Base-by-base conservation (phyloP, 2,113 vertebrate species). In the Phoxinus phoxinus region DNA sequence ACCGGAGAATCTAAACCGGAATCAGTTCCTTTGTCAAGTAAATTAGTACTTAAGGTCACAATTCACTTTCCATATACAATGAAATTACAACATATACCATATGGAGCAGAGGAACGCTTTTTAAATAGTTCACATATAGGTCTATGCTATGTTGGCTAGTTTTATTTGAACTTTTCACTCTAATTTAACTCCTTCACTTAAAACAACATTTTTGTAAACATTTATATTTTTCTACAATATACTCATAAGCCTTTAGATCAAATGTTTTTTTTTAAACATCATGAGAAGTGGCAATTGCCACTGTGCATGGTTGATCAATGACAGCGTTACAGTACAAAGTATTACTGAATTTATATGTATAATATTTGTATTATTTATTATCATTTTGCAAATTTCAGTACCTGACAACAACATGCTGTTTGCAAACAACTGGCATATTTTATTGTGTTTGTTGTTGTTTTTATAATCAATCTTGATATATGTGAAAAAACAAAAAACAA, bases 31-130 rank as follows among this genome's bases (percentile, higher is more conserved):
- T 9, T 37, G 32, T 37, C 32, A 71, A 41, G 32, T 37, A 72
- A 41, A 72, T 11, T 51, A 74, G 12, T 27, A 4, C 37, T 46
- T 73, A 44, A 25, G 13, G 1, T 27, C 41, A 46, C 13, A 74
- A 8, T 74, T 46, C 37, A 46, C 71, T 74, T 46, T 48, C 23
- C 46, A 74, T 48, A 46, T 15, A 17, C n/a, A 46, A 74, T 48
- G 27, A 25, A 46, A 25, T 46, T 46, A 44, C 69, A 25, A 41
- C 37, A 73, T 25, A 12, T 35, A 2, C 9, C 21, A 41, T 41
- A 46, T 73, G 41, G 23, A 73, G 41, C 71, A 46, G 71, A 73
- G n/a, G n/a, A 73, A 73, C 46, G 23, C 41, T 63, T 73, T 46
- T 73, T 3, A 46, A 73, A 6, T n/a, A 17, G 12, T 46, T 74